phyloP scores from a whole-genome alignment of 64 coral and sea anemone genomes.

The Porites lutea region DNA sequence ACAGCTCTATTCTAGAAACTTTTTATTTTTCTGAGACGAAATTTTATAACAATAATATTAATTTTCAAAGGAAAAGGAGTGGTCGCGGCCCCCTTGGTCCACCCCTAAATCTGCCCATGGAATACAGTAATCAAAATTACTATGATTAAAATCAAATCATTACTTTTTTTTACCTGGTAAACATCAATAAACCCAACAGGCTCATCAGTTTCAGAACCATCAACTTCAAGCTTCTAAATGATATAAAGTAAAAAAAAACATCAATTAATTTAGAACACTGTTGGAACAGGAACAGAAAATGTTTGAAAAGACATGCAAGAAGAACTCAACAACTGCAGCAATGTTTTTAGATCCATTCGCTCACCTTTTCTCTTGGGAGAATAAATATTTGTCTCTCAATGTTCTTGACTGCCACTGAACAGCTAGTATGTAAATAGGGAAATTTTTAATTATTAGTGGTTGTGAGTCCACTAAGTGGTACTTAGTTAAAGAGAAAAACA shows the following conservation, averaged over 20 bases:
- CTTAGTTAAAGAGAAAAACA: neutral
- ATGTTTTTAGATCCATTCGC: neutral
- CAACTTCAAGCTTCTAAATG: conserved; percentile 58
- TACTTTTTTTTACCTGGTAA: conserved; percentile 72
- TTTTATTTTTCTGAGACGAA: too few species aligned
- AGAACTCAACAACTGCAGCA: too few species aligned
- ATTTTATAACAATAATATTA: too few species aligned
- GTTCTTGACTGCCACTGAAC: conserved; percentile 92
- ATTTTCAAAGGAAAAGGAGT: too few species aligned
- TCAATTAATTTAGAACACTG: too few species aligned
- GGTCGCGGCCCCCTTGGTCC: too few species aligned
- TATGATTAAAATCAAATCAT: neutral
- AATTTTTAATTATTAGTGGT: too few species aligned
- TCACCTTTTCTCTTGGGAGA: conserved; percentile 90
- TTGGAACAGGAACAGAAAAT: too few species aligned
- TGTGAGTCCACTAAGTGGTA: too few species aligned
- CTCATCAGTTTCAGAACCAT: conserved; percentile 72
- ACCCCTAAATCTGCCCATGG: too few species aligned
- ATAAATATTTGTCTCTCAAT: conserved; percentile 93
- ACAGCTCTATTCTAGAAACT: too few species aligned
- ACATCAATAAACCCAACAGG: conserved; percentile 84
- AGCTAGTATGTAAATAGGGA: conserved; percentile 15
- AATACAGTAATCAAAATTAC: neutral
- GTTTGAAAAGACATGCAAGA: too few species aligned
- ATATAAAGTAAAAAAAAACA: neutral